A percentile compares a stretch with the other conserved stretches of the same genome.
Conservation (phyloP, 2,113 vertebrate genomes). For the Pelecanus crispus region DNA sequence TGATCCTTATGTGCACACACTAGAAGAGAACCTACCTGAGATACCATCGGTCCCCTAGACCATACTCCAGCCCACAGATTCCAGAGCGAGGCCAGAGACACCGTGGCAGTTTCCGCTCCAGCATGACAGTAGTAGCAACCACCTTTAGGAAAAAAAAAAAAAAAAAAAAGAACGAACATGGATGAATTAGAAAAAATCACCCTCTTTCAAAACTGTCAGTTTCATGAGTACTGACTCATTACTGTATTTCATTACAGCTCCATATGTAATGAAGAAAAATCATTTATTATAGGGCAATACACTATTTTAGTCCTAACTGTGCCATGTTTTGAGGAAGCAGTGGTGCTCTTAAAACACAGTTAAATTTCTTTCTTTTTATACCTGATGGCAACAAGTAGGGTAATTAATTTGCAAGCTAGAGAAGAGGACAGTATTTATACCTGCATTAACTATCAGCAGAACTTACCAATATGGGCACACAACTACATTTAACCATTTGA, state of each 20-base stretch:
- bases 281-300: neutral
- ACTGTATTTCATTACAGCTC: neutral
- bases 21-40: constrained; percentile 78
- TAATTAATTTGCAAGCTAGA: neutral
- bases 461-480: neutral
- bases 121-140: constrained; percentile 90
- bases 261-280: neutral
- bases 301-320: neutral
- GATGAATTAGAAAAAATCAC: neutral
- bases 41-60: constrained; percentile 87
- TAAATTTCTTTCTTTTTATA: neutral
- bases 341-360: neutral
- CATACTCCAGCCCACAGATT: constrained; percentile 80
- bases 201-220: neutral
- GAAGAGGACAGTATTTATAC: neutral
- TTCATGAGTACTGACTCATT: neutral
- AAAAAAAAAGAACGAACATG: neutral
- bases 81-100: constrained; percentile 90
- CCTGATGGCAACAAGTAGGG: neutral
- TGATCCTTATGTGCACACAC: neutral
- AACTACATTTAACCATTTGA: neutral
- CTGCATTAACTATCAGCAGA: neutral
- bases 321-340: neutral
- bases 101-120: constrained; percentile 87
- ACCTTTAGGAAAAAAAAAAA: constrained; percentile 80